These are phyloP conservation scores for Pseudocheirus occidentalis DNA, from an alignment of 2,797 vertebrate species.

Conservation along the genomic window DNA sequence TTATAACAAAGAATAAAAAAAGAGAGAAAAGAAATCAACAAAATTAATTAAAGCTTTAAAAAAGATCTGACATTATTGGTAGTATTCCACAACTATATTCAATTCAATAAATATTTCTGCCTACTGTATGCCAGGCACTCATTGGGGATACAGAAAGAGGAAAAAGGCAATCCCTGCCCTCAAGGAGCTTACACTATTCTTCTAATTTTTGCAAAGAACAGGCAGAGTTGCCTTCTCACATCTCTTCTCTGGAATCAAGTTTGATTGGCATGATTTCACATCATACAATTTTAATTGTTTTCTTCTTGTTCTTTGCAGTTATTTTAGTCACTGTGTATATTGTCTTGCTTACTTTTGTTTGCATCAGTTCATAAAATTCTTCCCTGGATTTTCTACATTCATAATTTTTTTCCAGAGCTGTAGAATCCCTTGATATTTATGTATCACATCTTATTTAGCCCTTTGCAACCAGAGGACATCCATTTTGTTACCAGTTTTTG, in stretches of 20 bases:
- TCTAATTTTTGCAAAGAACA: not conserved
- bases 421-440: not conserved
- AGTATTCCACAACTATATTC: not conserved
- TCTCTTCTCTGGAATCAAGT: not conserved
- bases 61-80: not conserved
- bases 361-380: not conserved
- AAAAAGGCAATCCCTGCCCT: not conserved
- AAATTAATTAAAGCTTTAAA: not conserved
- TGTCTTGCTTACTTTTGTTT: not conserved
- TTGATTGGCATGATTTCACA: not conserved
- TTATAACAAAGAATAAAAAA: not conserved
- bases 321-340: not conserved
- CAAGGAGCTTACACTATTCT: not conserved
- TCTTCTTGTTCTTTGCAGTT: not conserved
- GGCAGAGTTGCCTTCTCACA: not conserved
- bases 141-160: not conserved
- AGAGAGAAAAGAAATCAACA: not conserved
- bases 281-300: not conserved
- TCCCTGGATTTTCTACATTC: not conserved
- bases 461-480: not conserved
- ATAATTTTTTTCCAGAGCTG: not conserved
- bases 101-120: not conserved
- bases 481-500: not conserved
- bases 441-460: not conserved
- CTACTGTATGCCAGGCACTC: not conserved